Evolutionary conservation across 2,888 invertebrate species (phyloP), one percentile per base, ranked within the genome.

Genomic region (Epistrophe grossulariae): DNA sequence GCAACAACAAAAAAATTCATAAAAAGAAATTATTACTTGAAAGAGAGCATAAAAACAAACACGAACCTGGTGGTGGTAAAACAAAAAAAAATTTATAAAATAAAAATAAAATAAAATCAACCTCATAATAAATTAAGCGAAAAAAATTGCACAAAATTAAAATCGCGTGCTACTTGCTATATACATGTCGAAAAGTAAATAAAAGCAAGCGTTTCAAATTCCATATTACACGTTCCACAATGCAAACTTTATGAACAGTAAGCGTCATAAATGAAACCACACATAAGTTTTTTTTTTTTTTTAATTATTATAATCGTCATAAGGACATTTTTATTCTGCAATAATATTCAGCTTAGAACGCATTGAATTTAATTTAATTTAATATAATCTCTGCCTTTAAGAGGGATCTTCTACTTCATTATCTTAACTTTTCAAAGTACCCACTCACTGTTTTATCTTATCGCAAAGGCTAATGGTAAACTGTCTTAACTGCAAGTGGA

Each of bases 1-100:
- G 3, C 6, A 24, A 13, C 11, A 24, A 7, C 1, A 64, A 2
- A 62, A 74, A 78, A 81, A 74, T 81, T 81, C 74, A 62, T 85
- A 85, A 85, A 85, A 74, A 74, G 70, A 74, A 85, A 82, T 85
- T 82, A 85, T 81, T 81, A 71, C 82, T 82, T 79, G 70, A 24
- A 24, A 52, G 24, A 40, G 73, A 79, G 59, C 74, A 82, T 79
- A 82, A 85, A 85, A 71, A 71, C 68, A 62, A 82, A 77, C 82
- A 64, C 71, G 38, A 76, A 70, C 45, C 28, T 38, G 38, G 24
- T 28, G 9, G 4, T 1, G 17, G 17, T 15, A 62, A 62, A 62
- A 40, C 45, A 45, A 43, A 28, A 28, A 15, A 13, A 28, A 19
- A 15, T n/a, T n/a, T 24, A 24, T 24, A 24, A 24, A 24, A 24